Percentiles rank a stretch among this genome's conserved stretches.
phyloP scores from a whole-genome alignment of 2,113 vertebrate species.

The Nasalis larvatus region DNA sequence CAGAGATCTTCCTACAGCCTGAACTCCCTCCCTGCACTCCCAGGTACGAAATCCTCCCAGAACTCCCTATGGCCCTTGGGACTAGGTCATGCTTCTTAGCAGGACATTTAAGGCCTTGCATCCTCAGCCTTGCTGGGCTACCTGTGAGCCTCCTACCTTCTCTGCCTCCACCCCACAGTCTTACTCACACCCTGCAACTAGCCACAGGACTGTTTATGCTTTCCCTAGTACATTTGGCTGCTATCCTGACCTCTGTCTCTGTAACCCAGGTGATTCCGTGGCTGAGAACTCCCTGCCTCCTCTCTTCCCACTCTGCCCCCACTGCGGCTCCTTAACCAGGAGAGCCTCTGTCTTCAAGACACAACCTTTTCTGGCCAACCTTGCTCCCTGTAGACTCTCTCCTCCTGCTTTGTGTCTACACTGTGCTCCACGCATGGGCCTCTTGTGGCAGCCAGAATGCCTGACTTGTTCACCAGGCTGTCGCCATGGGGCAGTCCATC shows the following conservation, averaged over 20 bases:
- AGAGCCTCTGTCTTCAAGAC: background rate
- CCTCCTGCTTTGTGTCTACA: accelerated
- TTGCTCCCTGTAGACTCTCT: background rate
- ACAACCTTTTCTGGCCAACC: no score
- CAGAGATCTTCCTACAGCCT: background rate
- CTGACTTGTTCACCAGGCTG: no score
- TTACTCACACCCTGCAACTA: background rate
- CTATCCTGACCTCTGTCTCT: background rate
- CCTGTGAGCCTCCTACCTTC: accelerated
- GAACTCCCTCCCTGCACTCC: no score
- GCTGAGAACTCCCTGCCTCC: accelerated
- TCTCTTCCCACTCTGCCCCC: no score
- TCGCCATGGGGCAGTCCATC: accelerated
- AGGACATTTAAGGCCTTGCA: background rate
- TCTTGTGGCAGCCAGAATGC: background rate
- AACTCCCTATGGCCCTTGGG: no score
- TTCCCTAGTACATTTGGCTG: accelerated
- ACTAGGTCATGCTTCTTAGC: background rate
- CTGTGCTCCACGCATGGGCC: background rate
- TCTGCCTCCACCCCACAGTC: no score
- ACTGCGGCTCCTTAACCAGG: no score
- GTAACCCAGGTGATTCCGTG: background rate
- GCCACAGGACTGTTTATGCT: accelerated
- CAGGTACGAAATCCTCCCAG: background rate
- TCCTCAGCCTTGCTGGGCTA: no score